A percentile compares a stretch with the other conserved stretches of the same genome.
phyloP scores from a whole-genome alignment of 2,888 invertebrate genomes.

The Carpatolechia fugitivella region DNA sequence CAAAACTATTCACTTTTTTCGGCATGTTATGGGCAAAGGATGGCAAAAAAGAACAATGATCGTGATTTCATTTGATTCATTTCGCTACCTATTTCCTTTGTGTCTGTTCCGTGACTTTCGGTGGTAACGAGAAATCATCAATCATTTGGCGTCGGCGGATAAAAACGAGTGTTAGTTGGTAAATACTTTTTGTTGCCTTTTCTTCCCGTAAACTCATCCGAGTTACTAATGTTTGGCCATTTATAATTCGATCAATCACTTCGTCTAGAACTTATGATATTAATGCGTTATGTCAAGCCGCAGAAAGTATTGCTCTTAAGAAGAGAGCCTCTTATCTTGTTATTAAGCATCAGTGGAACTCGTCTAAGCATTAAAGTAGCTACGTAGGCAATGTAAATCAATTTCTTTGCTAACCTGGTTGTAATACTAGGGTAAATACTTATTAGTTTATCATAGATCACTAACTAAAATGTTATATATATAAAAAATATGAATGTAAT shows the following conservation, averaged over 20 bases:
- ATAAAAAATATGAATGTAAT: too few species aligned
- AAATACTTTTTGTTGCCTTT: too few species aligned
- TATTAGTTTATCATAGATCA: too few species aligned
- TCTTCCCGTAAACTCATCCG: neutral
- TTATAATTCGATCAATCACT: conserved; percentile 3
- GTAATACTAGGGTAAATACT: too few species aligned
- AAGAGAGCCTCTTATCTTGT: too few species aligned
- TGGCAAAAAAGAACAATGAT: neutral
- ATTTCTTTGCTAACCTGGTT: too few species aligned
- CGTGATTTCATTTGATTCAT: neutral
- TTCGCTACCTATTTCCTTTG: neutral
- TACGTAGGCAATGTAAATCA: too few species aligned
- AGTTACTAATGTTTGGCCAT: neutral
- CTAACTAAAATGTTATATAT: too few species aligned
- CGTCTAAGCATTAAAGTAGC: neutral
- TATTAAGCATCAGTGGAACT: too few species aligned
- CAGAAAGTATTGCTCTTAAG: neutral
- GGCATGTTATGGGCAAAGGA: too few species aligned
- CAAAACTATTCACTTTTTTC: too few species aligned
- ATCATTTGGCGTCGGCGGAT: neutral
- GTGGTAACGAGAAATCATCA: neutral
- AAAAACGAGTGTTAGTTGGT: neutral
- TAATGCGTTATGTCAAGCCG: neutral
- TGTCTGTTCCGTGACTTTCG: neutral
- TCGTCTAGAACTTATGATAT: neutral